phyloP scores from a whole-genome alignment of 2,888 invertebrate species.

The Zygothrica quintamaculata region DNA sequence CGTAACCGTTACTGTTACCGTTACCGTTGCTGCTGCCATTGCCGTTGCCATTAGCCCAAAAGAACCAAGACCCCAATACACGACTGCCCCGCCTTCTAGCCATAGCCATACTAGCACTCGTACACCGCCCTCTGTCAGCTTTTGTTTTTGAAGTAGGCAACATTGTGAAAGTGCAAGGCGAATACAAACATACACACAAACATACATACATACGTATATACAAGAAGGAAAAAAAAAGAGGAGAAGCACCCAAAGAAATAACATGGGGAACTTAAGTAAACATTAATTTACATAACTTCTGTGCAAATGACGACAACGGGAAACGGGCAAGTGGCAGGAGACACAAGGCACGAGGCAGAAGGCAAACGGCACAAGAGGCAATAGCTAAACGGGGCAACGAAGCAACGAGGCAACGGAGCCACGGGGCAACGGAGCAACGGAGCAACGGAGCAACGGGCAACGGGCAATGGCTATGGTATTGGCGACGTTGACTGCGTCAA shows the following conservation, averaged over 20 bases:
- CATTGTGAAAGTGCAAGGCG: slow-evolving; percentile 73
- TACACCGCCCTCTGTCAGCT: slow-evolving; percentile 57
- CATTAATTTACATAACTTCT: slow-evolving; percentile 85
- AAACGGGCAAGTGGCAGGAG: slow-evolving; percentile 29
- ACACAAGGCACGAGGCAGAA: neutral
- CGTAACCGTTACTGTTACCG: neutral
- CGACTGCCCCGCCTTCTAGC: slow-evolving; percentile 10
- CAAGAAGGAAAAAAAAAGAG: slow-evolving; percentile 38
- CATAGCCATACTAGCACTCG: too few relatives aligned
- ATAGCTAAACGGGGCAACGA: too few relatives aligned
- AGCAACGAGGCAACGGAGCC: neutral
- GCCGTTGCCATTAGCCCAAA: slow-evolving; percentile 61
- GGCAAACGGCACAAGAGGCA: neutral
- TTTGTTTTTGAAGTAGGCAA: slow-evolving; percentile 80
- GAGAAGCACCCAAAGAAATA: slow-evolving; percentile 66
- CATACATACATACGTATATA: too few relatives aligned
- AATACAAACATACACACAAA: slow-evolving; percentile 42
- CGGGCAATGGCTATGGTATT: neutral
- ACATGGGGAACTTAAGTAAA: slow-evolving; percentile 84
- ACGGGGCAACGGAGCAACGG: neutral
- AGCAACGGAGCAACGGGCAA: neutral
- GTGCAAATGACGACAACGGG: slow-evolving; percentile 77
- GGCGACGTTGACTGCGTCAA: slow-evolving; percentile 4
- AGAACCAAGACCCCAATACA: slow-evolving; percentile 39
- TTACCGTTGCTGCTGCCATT: slow-evolving; percentile 34